A percentile compares a stretch with the other conserved stretches of the same genome.
These are phyloP conservation scores for Axinella damicornis DNA, from an alignment of 37 sponge, comb jelly and placozoan genomes.

Conservation along the genomic window DNA sequence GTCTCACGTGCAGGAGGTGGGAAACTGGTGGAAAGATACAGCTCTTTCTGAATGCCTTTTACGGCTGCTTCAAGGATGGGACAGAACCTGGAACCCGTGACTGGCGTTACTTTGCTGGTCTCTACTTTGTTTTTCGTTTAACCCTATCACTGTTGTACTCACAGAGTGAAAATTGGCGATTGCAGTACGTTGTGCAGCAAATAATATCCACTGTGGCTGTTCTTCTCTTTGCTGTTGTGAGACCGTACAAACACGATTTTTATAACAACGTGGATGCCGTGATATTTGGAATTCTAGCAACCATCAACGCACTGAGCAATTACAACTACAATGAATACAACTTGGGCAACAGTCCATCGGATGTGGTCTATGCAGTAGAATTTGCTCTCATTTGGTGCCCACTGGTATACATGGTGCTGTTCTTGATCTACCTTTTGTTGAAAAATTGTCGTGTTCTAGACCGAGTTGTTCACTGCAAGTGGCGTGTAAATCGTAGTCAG, in stretches of 20 bases:
- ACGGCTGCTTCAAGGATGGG: constrained; percentile 33
- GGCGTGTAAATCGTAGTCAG: too few relatives aligned
- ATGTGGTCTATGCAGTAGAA: not conserved
- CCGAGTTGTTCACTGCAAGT: too few relatives aligned
- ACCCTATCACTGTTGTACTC: not conserved
- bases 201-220: constrained; percentile 7
- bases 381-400: constrained; percentile 14
- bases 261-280: constrained; percentile 23
- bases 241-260: constrained; percentile 17
- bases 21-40: constrained; percentile 15
- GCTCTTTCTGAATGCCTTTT: constrained; percentile 28
- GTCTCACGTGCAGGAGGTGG: not conserved
- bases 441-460: not conserved
- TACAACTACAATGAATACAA: not conserved
- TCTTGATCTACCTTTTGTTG: not conserved
- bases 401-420: constrained; percentile 14
- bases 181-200: constrained; percentile 14
- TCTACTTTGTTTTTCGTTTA: constrained; percentile 16
- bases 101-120: constrained; percentile 39
- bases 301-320: constrained; percentile 9
- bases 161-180: not conserved
- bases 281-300: constrained; percentile 18
- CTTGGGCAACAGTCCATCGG: not conserved
- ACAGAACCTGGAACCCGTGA: not conserved
- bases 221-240: constrained; percentile 1